A percentile compares a stretch with the other conserved stretches of the same genome.
phyloP scores from a whole-genome alignment of 2,888 invertebrate genomes.

The Drosophila planitibia region DNA sequence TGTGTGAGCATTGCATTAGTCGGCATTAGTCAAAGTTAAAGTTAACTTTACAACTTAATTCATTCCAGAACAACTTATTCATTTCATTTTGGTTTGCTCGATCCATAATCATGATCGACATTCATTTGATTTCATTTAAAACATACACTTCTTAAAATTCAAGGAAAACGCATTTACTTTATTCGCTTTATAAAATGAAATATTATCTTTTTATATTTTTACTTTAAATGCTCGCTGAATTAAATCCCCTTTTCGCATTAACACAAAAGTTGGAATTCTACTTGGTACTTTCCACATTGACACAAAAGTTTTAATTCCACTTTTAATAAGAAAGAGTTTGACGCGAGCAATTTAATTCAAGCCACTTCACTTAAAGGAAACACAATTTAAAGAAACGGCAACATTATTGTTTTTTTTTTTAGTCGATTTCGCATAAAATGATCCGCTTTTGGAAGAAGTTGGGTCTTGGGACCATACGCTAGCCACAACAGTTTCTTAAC shows the following conservation, averaged over 20 bases:
- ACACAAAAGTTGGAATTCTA: neutral
- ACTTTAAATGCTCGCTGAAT: neutral
- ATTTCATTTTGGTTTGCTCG: neutral
- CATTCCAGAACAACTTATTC: neutral
- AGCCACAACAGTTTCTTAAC: neutral
- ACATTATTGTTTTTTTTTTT: neutral
- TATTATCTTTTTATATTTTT: neutral
- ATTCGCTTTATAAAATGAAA: neutral
- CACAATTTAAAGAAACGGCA: neutral
- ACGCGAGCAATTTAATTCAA: neutral
- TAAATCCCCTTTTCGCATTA: neutral
- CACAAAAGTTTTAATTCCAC: neutral
- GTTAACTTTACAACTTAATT: neutral
- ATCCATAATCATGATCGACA: neutral
- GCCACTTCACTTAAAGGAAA: neutral
- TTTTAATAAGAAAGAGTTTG: neutral
- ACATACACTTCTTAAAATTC: neutral
- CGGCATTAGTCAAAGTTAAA: conserved; percentile 12
- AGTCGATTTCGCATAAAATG: neutral
- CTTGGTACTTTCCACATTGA: neutral
- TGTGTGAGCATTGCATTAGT: conserved; percentile 22
- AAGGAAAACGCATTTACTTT: neutral
- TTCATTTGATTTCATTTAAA: neutral
- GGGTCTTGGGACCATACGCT: accelerated
- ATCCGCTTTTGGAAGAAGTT: neutral